Evolutionary conservation across 2,113 vertebrate species (phyloP).

Genomic region (Entelurus aequoreus): DNA sequence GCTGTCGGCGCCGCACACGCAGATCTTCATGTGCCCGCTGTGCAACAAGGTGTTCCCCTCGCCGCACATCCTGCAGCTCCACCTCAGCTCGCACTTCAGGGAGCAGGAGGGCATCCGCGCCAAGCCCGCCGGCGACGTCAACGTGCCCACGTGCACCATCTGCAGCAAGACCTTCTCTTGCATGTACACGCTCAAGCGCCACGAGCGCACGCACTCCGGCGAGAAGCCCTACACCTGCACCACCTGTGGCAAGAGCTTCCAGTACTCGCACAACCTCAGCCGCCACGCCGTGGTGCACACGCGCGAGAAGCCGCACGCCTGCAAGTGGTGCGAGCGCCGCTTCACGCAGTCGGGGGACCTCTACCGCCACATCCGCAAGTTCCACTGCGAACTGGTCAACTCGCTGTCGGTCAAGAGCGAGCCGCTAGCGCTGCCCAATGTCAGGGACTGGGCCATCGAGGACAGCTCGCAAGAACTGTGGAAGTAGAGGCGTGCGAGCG

Average conservation of each 20-base stretch:
- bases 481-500: conserved; percentile 78
- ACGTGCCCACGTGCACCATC: conserved; percentile 96
- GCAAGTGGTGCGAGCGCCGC: conserved; percentile 99
- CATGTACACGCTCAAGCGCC: conserved; percentile 99
- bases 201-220: conserved; percentile 98
- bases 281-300: conserved; percentile 99
- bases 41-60: conserved; percentile 99
- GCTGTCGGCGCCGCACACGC: conserved; percentile 85
- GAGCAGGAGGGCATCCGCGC: conserved; percentile 97
- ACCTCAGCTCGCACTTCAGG: conserved; percentile 99
- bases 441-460: conserved; percentile 99
- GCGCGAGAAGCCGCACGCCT: conserved; percentile 97
- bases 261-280: conserved; percentile 99
- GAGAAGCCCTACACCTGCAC: conserved; percentile 99
- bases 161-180: conserved; percentile 99
- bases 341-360: conserved; percentile 99
- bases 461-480: conserved; percentile 99
- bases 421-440: conserved; percentile 92
- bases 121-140: conserved; percentile 94
- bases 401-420: conserved; percentile 99
- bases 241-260: conserved; percentile 99
- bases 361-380: conserved; percentile 99
- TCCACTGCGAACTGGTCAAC: conserved; percentile 99
- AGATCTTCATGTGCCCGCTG: conserved; percentile 99
- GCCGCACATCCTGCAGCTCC: conserved; percentile 97